These are phyloP conservation scores for Athalia cordata DNA, from an alignment of 2,888 invertebrate species.

Conservation along the genomic window DNA sequence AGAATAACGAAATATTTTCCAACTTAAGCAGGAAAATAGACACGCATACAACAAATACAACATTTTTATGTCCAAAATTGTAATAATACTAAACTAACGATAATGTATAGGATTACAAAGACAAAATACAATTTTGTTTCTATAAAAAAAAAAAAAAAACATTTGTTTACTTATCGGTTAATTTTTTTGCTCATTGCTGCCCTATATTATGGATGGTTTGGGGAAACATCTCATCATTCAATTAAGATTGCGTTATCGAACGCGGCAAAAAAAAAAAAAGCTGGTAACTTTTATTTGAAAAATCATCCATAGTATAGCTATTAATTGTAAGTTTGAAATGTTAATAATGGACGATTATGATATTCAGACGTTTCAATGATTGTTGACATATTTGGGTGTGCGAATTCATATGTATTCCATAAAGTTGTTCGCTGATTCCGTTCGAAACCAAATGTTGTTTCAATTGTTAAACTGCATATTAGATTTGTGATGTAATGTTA, in stretches of 20 bases:
- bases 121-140: constrained; percentile 44
- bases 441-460: constrained; percentile 16
- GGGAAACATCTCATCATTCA: background rate
- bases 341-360: background rate
- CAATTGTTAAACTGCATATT: constrained; percentile 39
- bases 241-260: background rate
- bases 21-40: constrained; percentile 38
- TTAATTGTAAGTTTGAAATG: background rate
- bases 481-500: constrained; percentile 38
- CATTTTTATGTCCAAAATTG: constrained; percentile 42
- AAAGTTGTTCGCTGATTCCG: constrained; percentile 15
- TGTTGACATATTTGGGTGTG: background rate
- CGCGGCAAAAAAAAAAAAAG: too few relatives aligned
- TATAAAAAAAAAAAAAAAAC: constrained; percentile 22
- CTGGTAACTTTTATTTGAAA: background rate
- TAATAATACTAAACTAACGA: constrained; percentile 40
- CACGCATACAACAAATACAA: constrained; percentile 42
- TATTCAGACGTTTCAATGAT: constrained; percentile 1
- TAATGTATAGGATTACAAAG: constrained; percentile 41
- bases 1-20: constrained; percentile 32
- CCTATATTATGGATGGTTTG: constrained; percentile 32
- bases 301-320: constrained; percentile 21
- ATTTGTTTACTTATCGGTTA: constrained; percentile 39
- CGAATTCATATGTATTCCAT: background rate
- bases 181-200: constrained; percentile 16